Conservation (phyloP, 2,113 vertebrate species). For the Leuciscus idus region DNA sequence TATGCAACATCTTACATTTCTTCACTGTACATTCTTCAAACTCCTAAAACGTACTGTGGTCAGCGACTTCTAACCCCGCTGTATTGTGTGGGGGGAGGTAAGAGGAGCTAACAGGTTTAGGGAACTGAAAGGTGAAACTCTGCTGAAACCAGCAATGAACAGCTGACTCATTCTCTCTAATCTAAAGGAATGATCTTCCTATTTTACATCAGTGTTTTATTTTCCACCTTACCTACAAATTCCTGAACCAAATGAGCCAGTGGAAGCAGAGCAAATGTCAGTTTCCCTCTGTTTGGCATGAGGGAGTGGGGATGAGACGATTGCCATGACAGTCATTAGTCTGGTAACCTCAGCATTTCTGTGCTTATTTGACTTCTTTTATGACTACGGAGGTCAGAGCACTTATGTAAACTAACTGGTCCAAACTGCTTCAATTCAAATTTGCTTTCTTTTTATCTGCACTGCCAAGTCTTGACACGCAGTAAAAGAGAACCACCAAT, state of each 20-base stretch:
- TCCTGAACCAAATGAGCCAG: constrained; percentile 2
- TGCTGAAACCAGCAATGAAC: background rate
- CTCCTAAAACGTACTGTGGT: background rate
- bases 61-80: background rate
- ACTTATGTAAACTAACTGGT: background rate
- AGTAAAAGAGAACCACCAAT: background rate
- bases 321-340: constrained; percentile 25
- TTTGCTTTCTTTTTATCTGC: constrained; percentile 12
- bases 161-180: constrained; percentile 9
- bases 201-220: background rate
- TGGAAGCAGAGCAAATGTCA: background rate
- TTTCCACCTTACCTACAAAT: background rate
- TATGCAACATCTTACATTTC: background rate
- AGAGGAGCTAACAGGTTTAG: background rate
- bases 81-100: background rate
- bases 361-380: background rate
- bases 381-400: background rate
- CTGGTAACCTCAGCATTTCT: constrained; percentile 33
- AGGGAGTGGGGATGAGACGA: constrained; percentile 20
- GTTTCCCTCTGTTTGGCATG: background rate
- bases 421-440: constrained; percentile 5
- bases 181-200: background rate
- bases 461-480: background rate
- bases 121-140: constrained; percentile 7
- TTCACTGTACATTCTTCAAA: background rate